Base-by-base conservation (phyloP, 1,140 invertebrate species). In the Heliconius melpomene region DNA sequence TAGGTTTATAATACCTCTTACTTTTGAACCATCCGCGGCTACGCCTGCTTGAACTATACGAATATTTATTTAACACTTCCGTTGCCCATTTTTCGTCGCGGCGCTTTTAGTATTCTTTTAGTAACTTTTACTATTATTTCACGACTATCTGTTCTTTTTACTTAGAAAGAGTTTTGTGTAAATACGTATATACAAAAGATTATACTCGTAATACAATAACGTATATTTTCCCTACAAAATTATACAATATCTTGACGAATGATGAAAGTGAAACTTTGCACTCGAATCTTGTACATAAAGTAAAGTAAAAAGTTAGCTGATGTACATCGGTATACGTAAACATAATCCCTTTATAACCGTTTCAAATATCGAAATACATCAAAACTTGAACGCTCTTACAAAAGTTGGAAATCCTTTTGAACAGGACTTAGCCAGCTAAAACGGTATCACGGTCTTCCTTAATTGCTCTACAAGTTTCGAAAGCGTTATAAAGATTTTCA, bases 351-450 rank as follows among this genome's bases (percentile, higher is more conserved):
- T 66, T 66, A 66, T 13, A 66, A 66, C 60, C 23, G 60, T 66
- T 66, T 66, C 60, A 66, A 66, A 66, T 66, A 66, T 66, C 60
- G 26, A 66, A 66, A 66, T 66, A 66, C 60, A 66, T 66, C 60
- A 29, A 29, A 66, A 66, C 60, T 66, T 29, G 60, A 66, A 66
- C 11, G 26, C 60, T 66, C 13, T 66, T 7, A 29, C 23, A 66
- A 66, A 66, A 66, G 60, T 66, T 66, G 23, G 23, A 16, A 23
- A n/a, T 23, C 60, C n/a, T 66, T 66, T 66, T 26, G 26, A 29
- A 26, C 60, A 66, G 26, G 60, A 66, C 29, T 66, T 66, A 66
- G 60, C 60, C 26, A 29, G 23, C 60, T 29, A 66, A 66, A 66
- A 1, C 60, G 60, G 26, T 66, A 66, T 66, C 60, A 66, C 26